Evolutionary conservation across 2,888 invertebrate species (phyloP).

Genomic region (Polyommatus icarus): DNA sequence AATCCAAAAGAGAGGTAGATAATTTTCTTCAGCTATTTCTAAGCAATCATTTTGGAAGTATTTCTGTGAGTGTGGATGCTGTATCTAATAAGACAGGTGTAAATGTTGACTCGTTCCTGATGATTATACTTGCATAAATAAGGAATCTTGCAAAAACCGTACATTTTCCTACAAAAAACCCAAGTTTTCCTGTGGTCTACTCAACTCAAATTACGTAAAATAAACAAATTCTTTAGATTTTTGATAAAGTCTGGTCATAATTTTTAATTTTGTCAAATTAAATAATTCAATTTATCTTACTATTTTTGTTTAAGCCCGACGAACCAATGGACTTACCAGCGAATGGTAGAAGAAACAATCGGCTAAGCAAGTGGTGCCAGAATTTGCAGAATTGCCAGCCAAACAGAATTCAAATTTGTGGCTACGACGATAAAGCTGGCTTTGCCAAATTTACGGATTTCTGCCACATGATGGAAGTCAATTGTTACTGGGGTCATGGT

Average conservation of each 20-base stretch:
- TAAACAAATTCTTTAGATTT: no score
- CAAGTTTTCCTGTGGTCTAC: no score
- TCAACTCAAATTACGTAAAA: no score
- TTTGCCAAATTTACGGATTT: conserved; percentile 61
- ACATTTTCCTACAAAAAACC: no score
- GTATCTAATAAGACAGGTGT: neutral
- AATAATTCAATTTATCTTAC: neutral
- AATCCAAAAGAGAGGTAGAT: neutral
- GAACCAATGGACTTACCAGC: neutral
- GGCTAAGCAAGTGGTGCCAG: conserved; percentile 39
- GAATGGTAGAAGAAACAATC: neutral
- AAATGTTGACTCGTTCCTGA: neutral
- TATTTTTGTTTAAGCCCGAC: neutral
- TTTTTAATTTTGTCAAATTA: no score
- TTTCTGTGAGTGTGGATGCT: neutral
- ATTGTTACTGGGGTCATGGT: conserved; percentile 67
- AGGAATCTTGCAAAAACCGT: no score
- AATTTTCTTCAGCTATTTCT: no score
- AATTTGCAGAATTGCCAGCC: conserved; percentile 49
- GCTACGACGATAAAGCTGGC: conserved; percentile 61
- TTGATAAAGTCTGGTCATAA: no score
- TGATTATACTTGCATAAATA: no score
- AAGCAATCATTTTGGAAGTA: no score
- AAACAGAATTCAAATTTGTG: conserved; percentile 52
- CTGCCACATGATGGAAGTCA: conserved; percentile 64